A percentile compares a stretch with the other conserved stretches of the same genome.
These are phyloP conservation scores for Clinocottus analis DNA, from an alignment of 2,113 vertebrate species.

Conservation along the genomic window DNA sequence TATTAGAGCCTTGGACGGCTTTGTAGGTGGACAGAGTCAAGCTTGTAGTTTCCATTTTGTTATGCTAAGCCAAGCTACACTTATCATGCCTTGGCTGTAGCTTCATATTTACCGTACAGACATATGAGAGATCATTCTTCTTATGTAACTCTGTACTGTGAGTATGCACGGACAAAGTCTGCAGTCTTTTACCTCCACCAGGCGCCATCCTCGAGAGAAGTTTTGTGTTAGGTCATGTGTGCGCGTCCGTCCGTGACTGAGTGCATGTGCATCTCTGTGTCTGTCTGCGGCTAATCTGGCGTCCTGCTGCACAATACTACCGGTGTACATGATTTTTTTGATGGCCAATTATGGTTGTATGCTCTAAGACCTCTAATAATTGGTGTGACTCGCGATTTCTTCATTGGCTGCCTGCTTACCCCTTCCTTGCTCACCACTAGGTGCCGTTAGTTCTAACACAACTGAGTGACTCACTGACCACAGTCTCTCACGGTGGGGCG, in stretches of 20 bases:
- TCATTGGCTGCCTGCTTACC: neutral
- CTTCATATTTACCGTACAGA: neutral
- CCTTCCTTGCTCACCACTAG: neutral
- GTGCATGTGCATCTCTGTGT: neutral
- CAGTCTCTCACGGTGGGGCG: neutral
- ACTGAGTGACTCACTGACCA: too few relatives aligned
- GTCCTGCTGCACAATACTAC: neutral
- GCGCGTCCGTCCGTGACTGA: too few relatives aligned
- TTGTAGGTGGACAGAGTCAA: neutral
- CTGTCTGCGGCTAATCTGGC: neutral
- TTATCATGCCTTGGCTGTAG: neutral
- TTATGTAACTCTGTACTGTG: neutral
- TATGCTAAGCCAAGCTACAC: slow-evolving; percentile 1
- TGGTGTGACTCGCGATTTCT: neutral
- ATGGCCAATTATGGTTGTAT: neutral
- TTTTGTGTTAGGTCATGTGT: neutral
- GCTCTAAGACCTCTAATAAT: neutral
- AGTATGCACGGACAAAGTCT: neutral
- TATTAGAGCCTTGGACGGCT: too few relatives aligned
- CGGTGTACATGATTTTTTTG: too few relatives aligned
- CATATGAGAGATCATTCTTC: neutral
- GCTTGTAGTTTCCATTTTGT: neutral
- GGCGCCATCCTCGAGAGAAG: neutral
- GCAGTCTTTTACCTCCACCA: neutral
- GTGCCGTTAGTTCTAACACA: neutral